These are phyloP conservation scores for Cephus nigrinus DNA, from an alignment of 2,888 invertebrate species.

Conservation along the genomic window DNA sequence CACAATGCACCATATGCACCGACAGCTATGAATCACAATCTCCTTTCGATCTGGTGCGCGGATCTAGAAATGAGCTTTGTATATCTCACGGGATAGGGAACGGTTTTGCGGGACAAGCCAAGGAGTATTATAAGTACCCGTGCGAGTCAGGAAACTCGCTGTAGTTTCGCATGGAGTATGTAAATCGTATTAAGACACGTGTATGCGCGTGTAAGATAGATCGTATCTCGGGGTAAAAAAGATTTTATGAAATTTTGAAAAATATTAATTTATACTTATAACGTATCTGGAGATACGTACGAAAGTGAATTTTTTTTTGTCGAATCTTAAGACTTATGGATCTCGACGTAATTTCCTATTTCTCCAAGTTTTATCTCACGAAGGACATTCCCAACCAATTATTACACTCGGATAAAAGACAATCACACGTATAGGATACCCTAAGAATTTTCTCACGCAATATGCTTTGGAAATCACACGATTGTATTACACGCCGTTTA, in stretches of 20 bases:
- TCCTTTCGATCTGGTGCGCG: constrained; percentile 18
- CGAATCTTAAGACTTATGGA: not conserved
- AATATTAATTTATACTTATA: not conserved
- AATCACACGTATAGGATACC: not conserved
- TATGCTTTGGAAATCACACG: not conserved
- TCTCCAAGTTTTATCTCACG: not conserved
- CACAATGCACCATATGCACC: constrained; percentile 15
- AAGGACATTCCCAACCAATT: not conserved
- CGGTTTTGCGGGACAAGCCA: not conserved
- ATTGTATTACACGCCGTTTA: not conserved
- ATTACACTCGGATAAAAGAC: not conserved
- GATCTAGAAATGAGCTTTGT: constrained; percentile 4
- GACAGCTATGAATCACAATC: constrained; percentile 20
- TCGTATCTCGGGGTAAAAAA: not conserved
- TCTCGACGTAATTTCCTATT: not conserved
- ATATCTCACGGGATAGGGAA: not conserved
- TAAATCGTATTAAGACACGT: not conserved
- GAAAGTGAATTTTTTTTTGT: not conserved
- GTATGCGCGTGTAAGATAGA: not conserved
- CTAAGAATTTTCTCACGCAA: not conserved
- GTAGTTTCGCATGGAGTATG: not conserved
- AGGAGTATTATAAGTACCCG: not conserved
- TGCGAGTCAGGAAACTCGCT: not conserved
- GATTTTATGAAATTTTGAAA: not conserved
- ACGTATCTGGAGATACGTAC: not conserved